These are phyloP conservation scores for Erpornis zantholeuca DNA, from an alignment of 2,113 vertebrate species.

Conservation along the genomic window DNA sequence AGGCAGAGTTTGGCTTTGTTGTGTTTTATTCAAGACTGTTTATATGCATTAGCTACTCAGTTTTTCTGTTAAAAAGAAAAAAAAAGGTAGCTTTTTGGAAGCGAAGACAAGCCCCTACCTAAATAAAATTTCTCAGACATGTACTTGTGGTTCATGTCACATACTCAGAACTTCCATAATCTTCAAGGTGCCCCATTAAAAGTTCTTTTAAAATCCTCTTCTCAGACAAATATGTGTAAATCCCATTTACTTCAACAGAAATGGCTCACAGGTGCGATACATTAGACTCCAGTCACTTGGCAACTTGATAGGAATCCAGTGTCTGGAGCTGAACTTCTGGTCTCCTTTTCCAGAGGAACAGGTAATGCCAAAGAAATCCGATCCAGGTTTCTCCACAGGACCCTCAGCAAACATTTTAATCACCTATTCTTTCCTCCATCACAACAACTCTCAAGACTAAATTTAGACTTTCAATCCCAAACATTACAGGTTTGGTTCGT, in stretches of 20 bases:
- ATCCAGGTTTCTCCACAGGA: not conserved
- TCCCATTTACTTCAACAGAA: not conserved
- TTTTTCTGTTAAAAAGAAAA: not conserved
- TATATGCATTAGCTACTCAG: not conserved
- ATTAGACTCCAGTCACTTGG: not conserved
- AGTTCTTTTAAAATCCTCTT: not conserved
- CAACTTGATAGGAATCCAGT: not conserved
- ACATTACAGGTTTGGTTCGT: not conserved
- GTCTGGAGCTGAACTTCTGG: not conserved
- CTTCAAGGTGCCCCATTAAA: not conserved
- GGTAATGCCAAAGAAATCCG: not conserved
- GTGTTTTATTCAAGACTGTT: not conserved
- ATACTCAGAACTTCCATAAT: not conserved
- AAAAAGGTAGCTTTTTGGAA: not conserved
- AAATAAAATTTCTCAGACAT: not conserved
- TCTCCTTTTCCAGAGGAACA: not conserved
- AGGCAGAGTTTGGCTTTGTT: not conserved
- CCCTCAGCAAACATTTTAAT: not conserved
- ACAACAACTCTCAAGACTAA: not conserved
- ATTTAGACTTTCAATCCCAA: not conserved
- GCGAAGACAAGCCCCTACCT: not conserved
- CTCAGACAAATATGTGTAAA: constrained; percentile 44
- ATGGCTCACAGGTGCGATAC: not conserved
- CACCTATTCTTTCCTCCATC: not conserved
- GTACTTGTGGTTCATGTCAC: not conserved